These are phyloP conservation scores for Drosophila eohydei DNA, from an alignment of 2,888 invertebrate species.

Conservation along the genomic window DNA sequence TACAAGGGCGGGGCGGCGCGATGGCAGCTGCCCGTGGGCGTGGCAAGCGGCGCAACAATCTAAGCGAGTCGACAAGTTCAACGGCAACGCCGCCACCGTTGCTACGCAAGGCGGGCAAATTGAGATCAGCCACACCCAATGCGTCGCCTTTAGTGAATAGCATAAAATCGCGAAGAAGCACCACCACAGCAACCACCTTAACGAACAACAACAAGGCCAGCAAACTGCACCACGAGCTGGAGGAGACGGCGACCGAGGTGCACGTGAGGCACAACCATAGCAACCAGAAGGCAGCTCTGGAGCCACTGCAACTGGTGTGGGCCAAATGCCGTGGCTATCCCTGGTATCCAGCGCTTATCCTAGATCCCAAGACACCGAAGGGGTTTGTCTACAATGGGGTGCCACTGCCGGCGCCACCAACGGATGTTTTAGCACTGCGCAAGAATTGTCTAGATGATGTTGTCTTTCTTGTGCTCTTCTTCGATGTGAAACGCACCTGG, in stretches of 20 bases:
- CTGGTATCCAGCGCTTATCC: slow-evolving; percentile 98
- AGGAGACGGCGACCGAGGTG: slow-evolving; percentile 30
- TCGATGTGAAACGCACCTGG: slow-evolving; percentile 98
- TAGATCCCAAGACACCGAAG: slow-evolving; percentile 96
- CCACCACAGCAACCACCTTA: slow-evolving; percentile 54
- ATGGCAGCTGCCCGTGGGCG: slow-evolving; percentile 54
- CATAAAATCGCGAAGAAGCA: slow-evolving; percentile 62
- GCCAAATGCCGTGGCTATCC: slow-evolving; percentile 98
- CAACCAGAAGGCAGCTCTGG: slow-evolving; percentile 86
- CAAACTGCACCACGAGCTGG: slow-evolving; percentile 48
- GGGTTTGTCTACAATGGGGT: slow-evolving; percentile 97
- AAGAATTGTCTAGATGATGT: slow-evolving; percentile 92
- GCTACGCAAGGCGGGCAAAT: slow-evolving; percentile 46
- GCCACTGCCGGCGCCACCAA: slow-evolving; percentile 96
- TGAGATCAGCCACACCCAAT: slow-evolving; percentile 63
- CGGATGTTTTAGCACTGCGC: slow-evolving; percentile 93
- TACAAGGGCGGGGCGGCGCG: slow-evolving; percentile 48
- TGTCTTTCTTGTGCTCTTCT: slow-evolving; percentile 96
- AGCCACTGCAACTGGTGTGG: slow-evolving; percentile 97
- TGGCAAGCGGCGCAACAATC: slow-evolving; percentile 66
- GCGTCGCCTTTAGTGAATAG: slow-evolving; percentile 63
- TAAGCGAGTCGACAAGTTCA: slow-evolving; percentile 70
- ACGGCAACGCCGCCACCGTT: slow-evolving; percentile 75
- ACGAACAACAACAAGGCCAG: slow-evolving; percentile 41
- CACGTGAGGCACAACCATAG: slow-evolving; percentile 38